Percentiles rank a stretch among this genome's conserved stretches.
These are phyloP conservation scores for Andrena fulva DNA, from an alignment of 2,888 invertebrate genomes.

Conservation along the genomic window DNA sequence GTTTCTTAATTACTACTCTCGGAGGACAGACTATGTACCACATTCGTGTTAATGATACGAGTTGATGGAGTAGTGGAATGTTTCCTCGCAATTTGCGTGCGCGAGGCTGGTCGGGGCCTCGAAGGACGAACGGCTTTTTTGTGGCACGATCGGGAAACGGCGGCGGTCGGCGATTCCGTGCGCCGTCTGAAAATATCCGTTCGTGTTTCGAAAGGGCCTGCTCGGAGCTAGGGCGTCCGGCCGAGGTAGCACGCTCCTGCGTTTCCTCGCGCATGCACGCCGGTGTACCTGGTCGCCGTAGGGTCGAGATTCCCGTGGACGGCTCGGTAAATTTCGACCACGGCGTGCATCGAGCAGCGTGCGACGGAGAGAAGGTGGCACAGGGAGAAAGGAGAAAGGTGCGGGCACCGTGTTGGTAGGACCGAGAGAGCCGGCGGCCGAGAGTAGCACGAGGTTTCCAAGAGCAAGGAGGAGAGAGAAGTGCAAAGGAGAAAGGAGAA, in stretches of 20 bases:
- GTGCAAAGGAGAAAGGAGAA: slow-evolving; percentile 65
- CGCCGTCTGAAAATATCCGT: neutral
- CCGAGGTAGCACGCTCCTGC: slow-evolving; percentile 49
- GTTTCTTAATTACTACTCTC: neutral
- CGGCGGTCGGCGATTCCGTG: neutral
- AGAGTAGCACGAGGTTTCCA: slow-evolving; percentile 22
- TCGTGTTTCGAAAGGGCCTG: neutral
- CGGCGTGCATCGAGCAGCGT: neutral
- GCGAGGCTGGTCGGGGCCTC: neutral
- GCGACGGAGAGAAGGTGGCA: slow-evolving; percentile 26
- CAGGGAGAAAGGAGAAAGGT: slow-evolving; percentile 15
- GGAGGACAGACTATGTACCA: neutral
- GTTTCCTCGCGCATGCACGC: slow-evolving; percentile 66
- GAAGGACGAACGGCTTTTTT: slow-evolving; percentile 20
- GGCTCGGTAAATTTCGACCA: slow-evolving; percentile 56
- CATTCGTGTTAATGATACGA: slow-evolving; percentile 34
- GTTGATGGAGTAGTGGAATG: neutral
- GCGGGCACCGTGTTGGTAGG: slow-evolving; percentile 13
- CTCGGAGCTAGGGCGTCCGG: slow-evolving; percentile 7
- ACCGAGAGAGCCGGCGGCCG: slow-evolving; percentile 40
- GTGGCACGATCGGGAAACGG: neutral
- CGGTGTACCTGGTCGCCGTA: slow-evolving; percentile 44
- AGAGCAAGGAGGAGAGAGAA: slow-evolving; percentile 40
- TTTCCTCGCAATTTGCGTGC: slow-evolving; percentile 10
- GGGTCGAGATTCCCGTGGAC: slow-evolving; percentile 53